Conservation (phyloP, 37 sponge, comb jelly and placozoan species). For the Eunapius fragilis region DNA sequence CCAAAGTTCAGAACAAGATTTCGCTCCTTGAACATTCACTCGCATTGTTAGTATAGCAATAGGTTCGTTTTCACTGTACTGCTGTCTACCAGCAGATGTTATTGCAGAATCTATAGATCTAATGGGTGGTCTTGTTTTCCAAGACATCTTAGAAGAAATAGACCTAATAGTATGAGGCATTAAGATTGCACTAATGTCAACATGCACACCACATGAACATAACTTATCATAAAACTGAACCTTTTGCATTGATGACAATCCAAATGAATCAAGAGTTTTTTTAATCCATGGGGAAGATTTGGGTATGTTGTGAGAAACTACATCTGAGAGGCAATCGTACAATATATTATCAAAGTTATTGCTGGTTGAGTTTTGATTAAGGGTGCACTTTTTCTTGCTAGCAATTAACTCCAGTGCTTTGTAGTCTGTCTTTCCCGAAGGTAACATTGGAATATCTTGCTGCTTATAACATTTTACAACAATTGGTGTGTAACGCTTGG, state of each 20-base stretch:
- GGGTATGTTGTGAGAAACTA: neutral
- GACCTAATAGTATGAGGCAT: neutral
- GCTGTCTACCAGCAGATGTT: neutral
- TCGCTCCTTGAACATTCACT: neutral
- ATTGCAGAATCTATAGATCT: neutral
- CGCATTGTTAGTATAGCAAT: conserved; percentile 3
- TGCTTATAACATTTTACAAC: conserved; percentile 4
- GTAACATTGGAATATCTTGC: neutral
- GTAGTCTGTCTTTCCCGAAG: neutral
- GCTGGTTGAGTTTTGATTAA: neutral
- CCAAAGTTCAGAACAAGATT: neutral
- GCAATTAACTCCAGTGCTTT: neutral
- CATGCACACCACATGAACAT: neutral
- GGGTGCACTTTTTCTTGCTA: neutral
- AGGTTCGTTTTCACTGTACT: neutral
- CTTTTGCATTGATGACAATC: neutral
- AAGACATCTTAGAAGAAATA: neutral
- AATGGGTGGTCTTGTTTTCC: neutral
- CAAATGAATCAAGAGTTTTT: neutral
- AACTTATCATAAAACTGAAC: neutral
- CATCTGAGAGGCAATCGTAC: neutral
- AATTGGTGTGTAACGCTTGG: neutral
- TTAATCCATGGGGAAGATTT: neutral
- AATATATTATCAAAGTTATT: neutral
- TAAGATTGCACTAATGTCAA: neutral